These are phyloP conservation scores for Cyclopterus lumpus DNA, from an alignment of 2,797 vertebrate species.

Conservation along the genomic window DNA sequence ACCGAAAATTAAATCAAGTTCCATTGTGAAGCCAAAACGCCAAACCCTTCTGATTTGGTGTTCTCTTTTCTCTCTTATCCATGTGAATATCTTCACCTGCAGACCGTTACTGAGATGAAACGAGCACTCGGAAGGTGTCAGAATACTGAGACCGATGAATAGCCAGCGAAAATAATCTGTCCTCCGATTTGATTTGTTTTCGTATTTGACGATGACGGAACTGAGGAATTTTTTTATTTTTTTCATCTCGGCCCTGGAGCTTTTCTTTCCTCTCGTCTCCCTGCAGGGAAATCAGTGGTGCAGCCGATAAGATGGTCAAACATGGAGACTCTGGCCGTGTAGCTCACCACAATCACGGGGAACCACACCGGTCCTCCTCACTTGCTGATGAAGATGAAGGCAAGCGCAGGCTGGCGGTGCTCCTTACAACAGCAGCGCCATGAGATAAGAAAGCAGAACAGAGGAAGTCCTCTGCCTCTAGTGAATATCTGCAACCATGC, in stretches of 20 bases:
- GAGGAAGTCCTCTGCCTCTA: neutral
- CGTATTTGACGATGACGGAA: neutral
- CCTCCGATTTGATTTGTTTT: neutral
- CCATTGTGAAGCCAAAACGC: neutral
- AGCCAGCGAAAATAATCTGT: neutral
- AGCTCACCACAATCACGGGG: constrained; percentile 9
- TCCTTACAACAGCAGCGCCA: constrained; percentile 16
- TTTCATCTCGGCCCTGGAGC: neutral
- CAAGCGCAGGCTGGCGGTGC: constrained; percentile 15
- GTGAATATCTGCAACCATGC: constrained; percentile 13
- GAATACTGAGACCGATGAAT: neutral
- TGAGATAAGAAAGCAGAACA: constrained; percentile 40
- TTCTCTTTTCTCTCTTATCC: neutral
- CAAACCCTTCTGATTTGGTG: neutral
- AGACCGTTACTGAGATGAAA: neutral
- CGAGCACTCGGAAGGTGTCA: neutral
- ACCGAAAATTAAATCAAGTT: neutral
- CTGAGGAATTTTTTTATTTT: neutral
- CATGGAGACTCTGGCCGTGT: constrained; percentile 23
- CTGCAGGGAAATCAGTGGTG: constrained; percentile 19
- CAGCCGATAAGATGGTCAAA: constrained; percentile 55
- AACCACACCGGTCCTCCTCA: constrained; percentile 22
- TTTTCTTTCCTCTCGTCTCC: neutral
- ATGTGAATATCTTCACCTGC: neutral
- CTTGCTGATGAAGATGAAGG: constrained; percentile 22